Evolutionary conservation across 2,113 vertebrate genomes (phyloP).

Genomic region (Dicerorhinus sumatrensis): DNA sequence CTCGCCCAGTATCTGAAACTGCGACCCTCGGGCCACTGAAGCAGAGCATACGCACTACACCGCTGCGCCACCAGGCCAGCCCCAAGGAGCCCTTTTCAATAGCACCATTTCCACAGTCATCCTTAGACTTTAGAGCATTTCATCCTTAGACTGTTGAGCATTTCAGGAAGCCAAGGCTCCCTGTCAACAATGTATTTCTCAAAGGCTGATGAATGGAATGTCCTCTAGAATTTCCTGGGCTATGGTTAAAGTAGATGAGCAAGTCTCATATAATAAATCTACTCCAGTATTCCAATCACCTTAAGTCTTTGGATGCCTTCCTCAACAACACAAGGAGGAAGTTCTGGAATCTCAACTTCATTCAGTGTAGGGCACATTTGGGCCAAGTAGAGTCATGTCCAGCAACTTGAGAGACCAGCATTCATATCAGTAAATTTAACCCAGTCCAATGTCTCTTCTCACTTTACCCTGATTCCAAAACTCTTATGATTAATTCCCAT

Average conservation of each 20-base stretch:
- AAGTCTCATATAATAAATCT: neutral
- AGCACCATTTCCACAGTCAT: neutral
- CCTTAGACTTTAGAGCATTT: neutral
- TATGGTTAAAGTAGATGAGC: neutral
- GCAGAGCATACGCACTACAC: too few relatives aligned
- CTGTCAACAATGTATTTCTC: neutral
- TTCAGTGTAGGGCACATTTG: neutral
- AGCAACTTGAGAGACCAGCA: neutral
- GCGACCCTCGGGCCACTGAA: too few relatives aligned
- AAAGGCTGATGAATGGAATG: neutral
- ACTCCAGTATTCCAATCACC: neutral
- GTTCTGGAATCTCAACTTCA: neutral
- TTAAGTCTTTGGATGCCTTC: neutral
- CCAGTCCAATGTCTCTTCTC: neutral
- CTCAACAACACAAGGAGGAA: neutral
- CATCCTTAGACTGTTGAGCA: neutral
- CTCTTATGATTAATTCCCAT: neutral
- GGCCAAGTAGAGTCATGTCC: neutral
- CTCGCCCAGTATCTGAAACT: too few relatives aligned
- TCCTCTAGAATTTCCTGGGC: neutral
- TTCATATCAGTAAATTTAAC: neutral
- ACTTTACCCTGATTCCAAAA: neutral
- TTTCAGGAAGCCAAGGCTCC: neutral
- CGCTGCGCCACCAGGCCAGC: too few relatives aligned
- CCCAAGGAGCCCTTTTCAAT: neutral